Conservation (phyloP, 1,140 invertebrate genomes). For the Triops cancriformis region DNA sequence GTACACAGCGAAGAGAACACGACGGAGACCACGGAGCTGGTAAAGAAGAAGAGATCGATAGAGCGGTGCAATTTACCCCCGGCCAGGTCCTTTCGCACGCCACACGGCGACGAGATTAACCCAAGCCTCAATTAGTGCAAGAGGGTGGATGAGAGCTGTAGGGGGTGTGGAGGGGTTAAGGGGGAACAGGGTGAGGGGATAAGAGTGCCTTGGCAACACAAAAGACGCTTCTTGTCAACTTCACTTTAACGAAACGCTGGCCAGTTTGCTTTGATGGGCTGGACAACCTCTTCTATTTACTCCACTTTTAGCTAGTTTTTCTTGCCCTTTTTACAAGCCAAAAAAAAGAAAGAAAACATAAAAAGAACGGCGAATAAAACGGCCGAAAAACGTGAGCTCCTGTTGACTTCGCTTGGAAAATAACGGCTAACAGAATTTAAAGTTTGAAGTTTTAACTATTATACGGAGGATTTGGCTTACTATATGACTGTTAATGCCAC, state of each 20-base stretch:
- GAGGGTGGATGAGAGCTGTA: not conserved
- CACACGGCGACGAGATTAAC: conserved; percentile 12
- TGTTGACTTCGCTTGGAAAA: no score
- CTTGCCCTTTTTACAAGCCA: not conserved
- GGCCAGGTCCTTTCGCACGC: not conserved
- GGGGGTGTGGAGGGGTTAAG: no score
- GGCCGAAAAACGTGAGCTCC: no score
- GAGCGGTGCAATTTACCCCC: not conserved
- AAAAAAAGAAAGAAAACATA: no score
- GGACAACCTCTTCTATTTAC: not conserved
- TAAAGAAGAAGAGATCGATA: conserved; percentile 15
- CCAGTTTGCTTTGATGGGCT: conserved; percentile 11
- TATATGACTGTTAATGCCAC: no score
- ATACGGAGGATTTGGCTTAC: no score
- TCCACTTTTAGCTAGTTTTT: not conserved
- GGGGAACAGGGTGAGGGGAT: not conserved
- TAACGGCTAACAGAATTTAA: no score
- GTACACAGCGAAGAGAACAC: not conserved
- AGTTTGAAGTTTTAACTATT: no score
- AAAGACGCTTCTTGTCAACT: conserved; percentile 2
- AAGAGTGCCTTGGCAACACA: not conserved
- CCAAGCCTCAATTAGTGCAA: conserved; percentile 13
- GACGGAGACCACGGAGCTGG: not conserved
- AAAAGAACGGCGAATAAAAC: no score
- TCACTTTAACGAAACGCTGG: not conserved